Evolutionary conservation across 1,140 invertebrate species (phyloP).

Genomic region (Achroia grisella): DNA sequence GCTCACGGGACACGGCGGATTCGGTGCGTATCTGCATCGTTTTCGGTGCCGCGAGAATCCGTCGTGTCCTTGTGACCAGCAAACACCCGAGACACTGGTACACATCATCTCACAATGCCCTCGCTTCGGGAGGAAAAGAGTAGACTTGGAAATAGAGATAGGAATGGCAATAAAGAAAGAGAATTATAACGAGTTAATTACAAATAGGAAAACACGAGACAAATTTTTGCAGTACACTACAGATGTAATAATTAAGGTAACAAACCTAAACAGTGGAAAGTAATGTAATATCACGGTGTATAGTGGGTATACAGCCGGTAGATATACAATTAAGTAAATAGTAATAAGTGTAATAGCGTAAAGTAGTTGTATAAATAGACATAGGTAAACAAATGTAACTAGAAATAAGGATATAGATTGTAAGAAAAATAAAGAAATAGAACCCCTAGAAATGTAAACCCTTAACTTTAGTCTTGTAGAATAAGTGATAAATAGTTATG

Average conservation of each 20-base stretch:
- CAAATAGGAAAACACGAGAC: background rate
- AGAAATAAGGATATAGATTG: no score
- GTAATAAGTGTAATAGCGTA: no score
- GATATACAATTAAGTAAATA: no score
- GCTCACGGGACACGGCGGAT: conserved; percentile 3
- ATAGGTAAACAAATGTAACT: no score
- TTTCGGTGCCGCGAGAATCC: conserved; percentile 1
- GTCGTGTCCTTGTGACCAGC: background rate
- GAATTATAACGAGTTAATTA: background rate
- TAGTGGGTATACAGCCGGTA: no score
- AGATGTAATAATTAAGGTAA: background rate
- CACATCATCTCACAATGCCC: background rate
- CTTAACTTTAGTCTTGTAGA: no score
- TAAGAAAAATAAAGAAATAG: no score
- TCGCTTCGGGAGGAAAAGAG: background rate
- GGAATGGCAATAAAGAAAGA: background rate
- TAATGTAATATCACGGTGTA: background rate
- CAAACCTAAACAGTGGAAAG: background rate
- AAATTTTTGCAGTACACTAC: background rate
- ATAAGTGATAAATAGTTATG: no score
- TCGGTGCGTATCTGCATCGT: background rate
- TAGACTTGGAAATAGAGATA: background rate
- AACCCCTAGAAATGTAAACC: no score
- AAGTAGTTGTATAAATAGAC: no score
- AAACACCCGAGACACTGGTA: background rate